Conservation (phyloP, 1,140 invertebrate species). For the Globodera ellingtonae region DNA sequence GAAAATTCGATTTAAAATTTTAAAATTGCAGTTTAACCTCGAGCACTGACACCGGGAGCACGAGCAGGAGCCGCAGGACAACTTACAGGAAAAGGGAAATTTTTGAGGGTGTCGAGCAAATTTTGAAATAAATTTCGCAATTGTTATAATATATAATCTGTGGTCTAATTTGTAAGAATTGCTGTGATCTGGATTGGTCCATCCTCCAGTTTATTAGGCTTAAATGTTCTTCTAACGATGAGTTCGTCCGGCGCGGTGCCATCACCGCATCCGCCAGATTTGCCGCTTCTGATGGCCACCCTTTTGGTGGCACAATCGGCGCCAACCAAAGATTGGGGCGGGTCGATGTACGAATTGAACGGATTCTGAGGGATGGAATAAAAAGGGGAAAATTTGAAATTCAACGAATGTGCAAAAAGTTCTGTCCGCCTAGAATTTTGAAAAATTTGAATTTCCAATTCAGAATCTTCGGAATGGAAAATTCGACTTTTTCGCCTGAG, state of each 20-base stretch:
- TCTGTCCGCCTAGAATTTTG: too few relatives aligned
- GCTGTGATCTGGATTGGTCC: too few relatives aligned
- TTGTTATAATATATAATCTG: background rate
- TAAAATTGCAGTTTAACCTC: background rate
- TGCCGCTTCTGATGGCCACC: background rate
- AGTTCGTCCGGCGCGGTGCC: background rate
- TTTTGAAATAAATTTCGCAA: too few relatives aligned
- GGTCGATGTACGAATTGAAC: background rate
- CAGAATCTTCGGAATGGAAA: too few relatives aligned
- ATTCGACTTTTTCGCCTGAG: too few relatives aligned
- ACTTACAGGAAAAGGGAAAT: background rate
- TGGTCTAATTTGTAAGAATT: background rate
- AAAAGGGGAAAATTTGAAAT: background rate
- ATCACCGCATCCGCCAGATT: background rate
- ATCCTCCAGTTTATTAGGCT: background rate
- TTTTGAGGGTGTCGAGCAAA: background rate
- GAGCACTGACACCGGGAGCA: constrained; percentile 20
- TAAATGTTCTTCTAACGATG: background rate
- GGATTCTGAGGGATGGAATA: background rate
- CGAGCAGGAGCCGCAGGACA: constrained; percentile 19
- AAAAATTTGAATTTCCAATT: too few relatives aligned
- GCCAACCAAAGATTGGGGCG: background rate
- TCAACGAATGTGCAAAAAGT: too few relatives aligned
- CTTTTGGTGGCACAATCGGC: background rate
- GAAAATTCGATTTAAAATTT: background rate